These are phyloP conservation scores for Pseudorectes ferrugineus DNA, from an alignment of 2,113 vertebrate species.

Conservation along the genomic window DNA sequence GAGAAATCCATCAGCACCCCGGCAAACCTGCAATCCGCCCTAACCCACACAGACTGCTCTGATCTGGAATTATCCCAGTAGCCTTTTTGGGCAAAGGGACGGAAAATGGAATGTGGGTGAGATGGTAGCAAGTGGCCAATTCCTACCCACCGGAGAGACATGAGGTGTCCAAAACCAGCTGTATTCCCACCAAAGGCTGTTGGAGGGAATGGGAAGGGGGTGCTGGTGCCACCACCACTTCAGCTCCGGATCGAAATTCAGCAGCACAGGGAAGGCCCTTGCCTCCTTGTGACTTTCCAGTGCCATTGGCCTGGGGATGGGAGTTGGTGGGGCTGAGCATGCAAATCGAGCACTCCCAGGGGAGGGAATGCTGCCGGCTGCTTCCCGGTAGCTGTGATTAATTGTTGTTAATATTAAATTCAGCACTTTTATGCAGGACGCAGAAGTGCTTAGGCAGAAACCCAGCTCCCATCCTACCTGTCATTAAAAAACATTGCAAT, in stretches of 20 bases:
- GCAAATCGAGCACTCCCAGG: fast-evolving
- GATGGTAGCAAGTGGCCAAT: neutral
- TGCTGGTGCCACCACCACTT: fast-evolving
- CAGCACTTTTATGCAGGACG: neutral
- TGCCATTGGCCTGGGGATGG: neutral
- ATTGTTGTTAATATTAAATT: neutral
- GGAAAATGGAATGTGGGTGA: neutral
- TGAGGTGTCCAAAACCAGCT: fast-evolving
- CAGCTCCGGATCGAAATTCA: neutral
- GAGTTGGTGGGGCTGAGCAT: neutral
- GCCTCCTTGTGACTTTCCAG: neutral
- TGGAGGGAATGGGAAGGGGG: neutral
- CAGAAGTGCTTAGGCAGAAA: neutral
- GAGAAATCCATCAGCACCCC: neutral
- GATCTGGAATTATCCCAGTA: neutral
- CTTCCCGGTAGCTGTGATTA: neutral
- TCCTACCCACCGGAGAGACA: fast-evolving
- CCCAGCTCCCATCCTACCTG: neutral
- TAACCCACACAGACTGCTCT: neutral
- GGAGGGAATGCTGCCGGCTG: neutral
- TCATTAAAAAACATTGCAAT: neutral
- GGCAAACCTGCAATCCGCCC: neutral
- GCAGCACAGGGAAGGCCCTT: neutral
- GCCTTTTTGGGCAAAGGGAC: neutral
- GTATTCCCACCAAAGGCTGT: neutral